Conservation (phyloP, 2,888 invertebrate species). For the Pyrochroa serraticornis region DNA sequence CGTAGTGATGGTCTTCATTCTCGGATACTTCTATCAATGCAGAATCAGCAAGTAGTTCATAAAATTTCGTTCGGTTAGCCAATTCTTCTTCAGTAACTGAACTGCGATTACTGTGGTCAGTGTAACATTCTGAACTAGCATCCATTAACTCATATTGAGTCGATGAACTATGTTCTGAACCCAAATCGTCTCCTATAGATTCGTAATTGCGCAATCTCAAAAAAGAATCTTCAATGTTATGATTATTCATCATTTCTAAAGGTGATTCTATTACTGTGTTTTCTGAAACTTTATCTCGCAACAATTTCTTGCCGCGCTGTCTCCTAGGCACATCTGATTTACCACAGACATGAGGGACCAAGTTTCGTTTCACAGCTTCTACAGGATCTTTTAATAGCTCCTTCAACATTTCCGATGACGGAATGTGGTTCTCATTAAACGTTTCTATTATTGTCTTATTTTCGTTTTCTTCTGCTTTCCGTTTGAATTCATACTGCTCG, state of each 20-base stretch:
- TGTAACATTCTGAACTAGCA: conserved; percentile 76
- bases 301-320: conserved; percentile 47
- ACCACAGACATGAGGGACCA: conserved; percentile 80
- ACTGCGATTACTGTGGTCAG: conserved; percentile 62
- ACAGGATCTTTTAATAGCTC: conserved; percentile 73
- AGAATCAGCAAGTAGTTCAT: conserved; percentile 74
- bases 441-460: conserved; percentile 20
- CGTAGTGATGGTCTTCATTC: conserved; percentile 73
- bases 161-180: conserved; percentile 62
- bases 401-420: conserved; percentile 56
- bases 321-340: conserved; percentile 61
- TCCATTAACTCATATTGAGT: conserved; percentile 79
- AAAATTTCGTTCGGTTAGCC: conserved; percentile 71
- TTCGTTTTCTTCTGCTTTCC: neutral
- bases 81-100: conserved; percentile 67
- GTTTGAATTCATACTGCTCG: conserved; percentile 23
- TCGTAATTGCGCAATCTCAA: conserved; percentile 62
- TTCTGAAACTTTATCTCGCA: neutral
- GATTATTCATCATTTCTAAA: conserved; percentile 56
- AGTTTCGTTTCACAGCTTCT: conserved; percentile 75
- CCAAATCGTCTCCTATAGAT: conserved; percentile 55
- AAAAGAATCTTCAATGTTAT: conserved; percentile 69
- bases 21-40: conserved; percentile 73
- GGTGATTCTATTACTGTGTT: conserved; percentile 61
- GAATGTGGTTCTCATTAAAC: conserved; percentile 35